Conservation (phyloP, 1,140 invertebrate species). For the Tetraneura akinire region DNA sequence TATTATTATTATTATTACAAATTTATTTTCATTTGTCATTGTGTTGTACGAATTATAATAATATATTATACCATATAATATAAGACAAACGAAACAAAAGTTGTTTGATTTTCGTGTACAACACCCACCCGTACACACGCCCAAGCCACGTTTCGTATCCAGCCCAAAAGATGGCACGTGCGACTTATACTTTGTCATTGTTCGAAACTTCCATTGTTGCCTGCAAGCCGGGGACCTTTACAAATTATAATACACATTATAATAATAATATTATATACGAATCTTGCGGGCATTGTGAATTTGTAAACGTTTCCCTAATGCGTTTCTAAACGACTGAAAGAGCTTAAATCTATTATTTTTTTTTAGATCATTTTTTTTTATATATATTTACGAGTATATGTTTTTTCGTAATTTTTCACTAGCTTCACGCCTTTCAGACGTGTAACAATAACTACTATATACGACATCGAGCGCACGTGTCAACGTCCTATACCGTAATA, state of each 20-base stretch:
- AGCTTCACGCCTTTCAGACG: constrained; percentile 15
- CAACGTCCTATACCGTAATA: neutral
- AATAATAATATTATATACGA: no score
- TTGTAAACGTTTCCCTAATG: constrained; percentile 37
- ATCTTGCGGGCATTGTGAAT: neutral
- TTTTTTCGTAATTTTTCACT: constrained; percentile 3
- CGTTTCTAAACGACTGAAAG: constrained; percentile 35
- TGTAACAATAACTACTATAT: no score
- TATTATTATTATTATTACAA: no score
- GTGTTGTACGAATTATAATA: neutral
- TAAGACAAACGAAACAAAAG: no score
- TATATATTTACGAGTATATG: no score
- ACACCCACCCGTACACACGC: neutral
- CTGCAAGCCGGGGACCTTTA: neutral
- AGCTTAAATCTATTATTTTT: no score
- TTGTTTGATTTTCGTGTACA: constrained; percentile 17
- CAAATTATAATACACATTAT: constrained; percentile 1
- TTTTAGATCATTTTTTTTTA: no score
- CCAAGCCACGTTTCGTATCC: neutral
- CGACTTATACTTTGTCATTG: constrained; percentile 39
- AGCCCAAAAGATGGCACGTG: constrained; percentile 39
- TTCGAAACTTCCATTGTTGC: neutral
- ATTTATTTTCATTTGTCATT: neutral
- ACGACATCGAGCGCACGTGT: no score
- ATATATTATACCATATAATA: neutral